A percentile compares a stretch with the other conserved stretches of the same genome.
Evolutionary conservation across 2,888 invertebrate genomes (phyloP).

Genomic region (Bibio marci): DNA sequence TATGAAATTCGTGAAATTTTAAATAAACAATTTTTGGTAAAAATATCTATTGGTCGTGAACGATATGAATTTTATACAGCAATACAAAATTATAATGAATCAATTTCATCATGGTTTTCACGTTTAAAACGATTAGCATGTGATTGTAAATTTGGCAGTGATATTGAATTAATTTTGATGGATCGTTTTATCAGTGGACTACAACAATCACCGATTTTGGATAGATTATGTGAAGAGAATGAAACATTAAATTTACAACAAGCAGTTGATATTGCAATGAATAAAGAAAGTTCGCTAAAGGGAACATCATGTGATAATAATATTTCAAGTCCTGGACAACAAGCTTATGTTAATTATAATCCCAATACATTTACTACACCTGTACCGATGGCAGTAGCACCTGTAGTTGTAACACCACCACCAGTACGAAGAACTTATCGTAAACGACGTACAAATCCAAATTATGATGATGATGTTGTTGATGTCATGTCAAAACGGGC

Average conservation of each 20-base stretch:
- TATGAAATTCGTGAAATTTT: slow-evolving; percentile 8
- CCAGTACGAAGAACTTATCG: too few species aligned
- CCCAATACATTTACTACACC: too few species aligned
- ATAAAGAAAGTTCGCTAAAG: slow-evolving; percentile 4
- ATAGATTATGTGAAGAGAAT: slow-evolving; percentile 7
- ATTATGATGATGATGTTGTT: too few species aligned
- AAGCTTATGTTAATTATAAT: too few species aligned
- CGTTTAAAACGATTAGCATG: slow-evolving; percentile 11
- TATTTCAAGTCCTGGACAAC: too few species aligned
- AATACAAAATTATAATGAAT: slow-evolving; percentile 10
- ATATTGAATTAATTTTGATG: slow-evolving; percentile 3
- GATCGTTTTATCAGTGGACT: slow-evolving; percentile 7
- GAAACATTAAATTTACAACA: slow-evolving; percentile 2
- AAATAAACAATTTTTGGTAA: slow-evolving; percentile 9
- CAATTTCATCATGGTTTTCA: slow-evolving; percentile 10
- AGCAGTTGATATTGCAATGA: slow-evolving; percentile 5
- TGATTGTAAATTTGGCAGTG: slow-evolving; percentile 12
- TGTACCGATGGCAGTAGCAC: too few species aligned
- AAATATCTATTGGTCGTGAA: slow-evolving; percentile 10
- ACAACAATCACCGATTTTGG: slow-evolving; percentile 2
- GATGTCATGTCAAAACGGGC: too few species aligned
- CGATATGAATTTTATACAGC: slow-evolving; percentile 12
- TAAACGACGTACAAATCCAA: too few species aligned
- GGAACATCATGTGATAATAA: too few species aligned
- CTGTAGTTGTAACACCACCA: too few species aligned